These are phyloP conservation scores for Heterocephalus glaber DNA, from an alignment of 2,113 vertebrate species.

Conservation along the genomic window DNA sequence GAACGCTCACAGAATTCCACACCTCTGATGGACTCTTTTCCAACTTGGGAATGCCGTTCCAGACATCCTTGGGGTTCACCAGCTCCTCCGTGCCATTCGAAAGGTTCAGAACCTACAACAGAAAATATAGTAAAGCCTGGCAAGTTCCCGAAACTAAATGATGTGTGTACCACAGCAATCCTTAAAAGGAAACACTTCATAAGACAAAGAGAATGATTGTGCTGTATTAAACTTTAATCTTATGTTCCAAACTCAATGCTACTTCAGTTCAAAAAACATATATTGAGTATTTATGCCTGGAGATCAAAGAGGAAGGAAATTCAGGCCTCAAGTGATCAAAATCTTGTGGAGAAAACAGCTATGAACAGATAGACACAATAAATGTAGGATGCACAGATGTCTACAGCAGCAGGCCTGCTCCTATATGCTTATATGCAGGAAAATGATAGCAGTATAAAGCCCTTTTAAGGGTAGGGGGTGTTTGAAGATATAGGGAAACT, in stretches of 20 bases:
- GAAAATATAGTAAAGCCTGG: not conserved
- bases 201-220: not conserved
- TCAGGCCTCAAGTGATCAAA: not conserved
- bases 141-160: not conserved
- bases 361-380: not conserved
- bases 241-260: not conserved
- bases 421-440: not conserved
- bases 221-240: not conserved
- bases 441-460: not conserved
- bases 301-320: not conserved
- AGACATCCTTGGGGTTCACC: constrained; percentile 84
- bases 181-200: not conserved
- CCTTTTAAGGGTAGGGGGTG: fast-evolving
- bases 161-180: not conserved
- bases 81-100: constrained; percentile 82
- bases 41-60: constrained; percentile 81
- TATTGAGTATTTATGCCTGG: not conserved
- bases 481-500: not conserved
- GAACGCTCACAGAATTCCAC: not conserved
- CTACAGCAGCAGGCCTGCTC: not conserved
- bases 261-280: not conserved
- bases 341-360: not conserved
- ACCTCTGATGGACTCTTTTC: constrained; percentile 77
- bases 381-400: not conserved
- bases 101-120: constrained; percentile 84